Evolutionary conservation across 2,797 vertebrate species (phyloP).

Genomic region (Pangasius djambal): DNA sequence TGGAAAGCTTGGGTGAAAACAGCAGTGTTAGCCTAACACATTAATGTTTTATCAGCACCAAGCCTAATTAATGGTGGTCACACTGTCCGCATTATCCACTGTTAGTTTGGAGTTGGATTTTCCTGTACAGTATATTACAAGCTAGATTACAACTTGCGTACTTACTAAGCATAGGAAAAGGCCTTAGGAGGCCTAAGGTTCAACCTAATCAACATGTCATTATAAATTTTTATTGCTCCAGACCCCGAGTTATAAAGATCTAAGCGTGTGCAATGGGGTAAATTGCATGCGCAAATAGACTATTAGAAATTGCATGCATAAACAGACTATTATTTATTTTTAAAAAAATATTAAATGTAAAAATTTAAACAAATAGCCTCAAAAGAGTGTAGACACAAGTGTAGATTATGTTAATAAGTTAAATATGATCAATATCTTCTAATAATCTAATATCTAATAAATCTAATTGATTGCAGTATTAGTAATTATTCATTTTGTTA

Average conservation of each 20-base stretch:
- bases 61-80: constrained; percentile 53
- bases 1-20: constrained; percentile 27
- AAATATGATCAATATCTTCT: background rate
- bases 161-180: background rate
- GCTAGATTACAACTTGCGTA: background rate
- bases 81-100: constrained; percentile 49
- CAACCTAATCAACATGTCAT: background rate
- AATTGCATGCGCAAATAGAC: background rate
- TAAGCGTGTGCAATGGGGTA: background rate
- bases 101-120: constrained; percentile 1
- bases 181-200: background rate
- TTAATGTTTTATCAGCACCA: constrained; percentile 58
- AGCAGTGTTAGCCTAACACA: constrained; percentile 50
- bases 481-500: background rate
- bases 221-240: background rate
- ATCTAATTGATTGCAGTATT: background rate
- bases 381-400: background rate
- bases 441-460: background rate
- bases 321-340: too few relatives aligned
- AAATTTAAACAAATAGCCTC: too few relatives aligned
- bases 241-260: background rate
- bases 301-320: too few relatives aligned
- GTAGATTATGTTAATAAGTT: background rate
- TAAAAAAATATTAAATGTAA: too few relatives aligned
- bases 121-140: background rate